Evolutionary conservation across 2,797 vertebrate genomes (phyloP), one percentile per base, ranked within the genome.

Genomic region (Thalassophryne amazonica): DNA sequence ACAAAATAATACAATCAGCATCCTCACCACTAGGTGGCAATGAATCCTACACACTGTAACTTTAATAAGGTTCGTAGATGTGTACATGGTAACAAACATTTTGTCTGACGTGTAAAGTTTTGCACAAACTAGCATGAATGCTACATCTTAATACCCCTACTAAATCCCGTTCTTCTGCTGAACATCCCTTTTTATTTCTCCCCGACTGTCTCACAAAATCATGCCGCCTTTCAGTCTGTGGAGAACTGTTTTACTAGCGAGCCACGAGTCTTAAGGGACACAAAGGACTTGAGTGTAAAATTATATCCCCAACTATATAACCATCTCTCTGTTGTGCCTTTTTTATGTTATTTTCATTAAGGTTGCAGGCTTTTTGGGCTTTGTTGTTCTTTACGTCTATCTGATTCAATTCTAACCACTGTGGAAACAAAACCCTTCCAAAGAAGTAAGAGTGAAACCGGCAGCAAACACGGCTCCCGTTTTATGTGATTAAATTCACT

Each of bases 291-390:
- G 52, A 46, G 61, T 70, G 50, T 70, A 75, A 80, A 69, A 54
- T 24, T 41, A 72, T 75, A 83, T 81, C 77, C 53, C 47, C 31
- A 23, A 69, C 68, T 41, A 35, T 61, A 75, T 58, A 69, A 68
- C 31, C 54, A 67, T 14, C 38, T 42, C 54, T 69, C 64, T 35
- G 53, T 41, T 72, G 66, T 66, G 51, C 42, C 21, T 37, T 60
- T 72, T 77, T 80, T 73, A 73, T 61, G 76, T 81, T 61, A 72
- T 79, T 82, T 76, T 73, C 63, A 74, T 69, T 68, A 63, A 60
- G 73, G 71, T 76, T 56, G 67, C 42, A 38, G 49, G 43, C 35
- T 54, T 61, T 60, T 61, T 9, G 30, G 16, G 49, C 65, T 67
- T 67, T 77, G 54, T 62, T 71, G 50, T 59, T 19, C 53, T 25